phyloP scores from a whole-genome alignment of 2,797 vertebrate species.

The Craterocephalus amniculus region DNA sequence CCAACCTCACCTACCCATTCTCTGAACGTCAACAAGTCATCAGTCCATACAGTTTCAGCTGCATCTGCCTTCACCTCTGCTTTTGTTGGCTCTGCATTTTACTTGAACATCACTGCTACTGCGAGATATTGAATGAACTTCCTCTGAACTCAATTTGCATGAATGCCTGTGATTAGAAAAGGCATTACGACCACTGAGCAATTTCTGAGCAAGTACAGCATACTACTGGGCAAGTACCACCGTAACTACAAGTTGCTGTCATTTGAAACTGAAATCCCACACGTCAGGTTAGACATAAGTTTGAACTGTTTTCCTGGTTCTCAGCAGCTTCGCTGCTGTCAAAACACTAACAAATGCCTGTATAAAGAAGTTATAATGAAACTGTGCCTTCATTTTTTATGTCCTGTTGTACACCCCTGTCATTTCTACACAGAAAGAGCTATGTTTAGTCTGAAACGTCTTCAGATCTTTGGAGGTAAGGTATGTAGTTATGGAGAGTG shows the following conservation, averaged over 20 bases:
- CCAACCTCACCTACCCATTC: not conserved
- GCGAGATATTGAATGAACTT: constrained; percentile 52
- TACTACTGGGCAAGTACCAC: not conserved
- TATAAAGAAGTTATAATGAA: not conserved
- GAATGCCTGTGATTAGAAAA: constrained; percentile 44
- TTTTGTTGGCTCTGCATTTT: constrained; percentile 13
- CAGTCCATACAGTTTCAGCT: not conserved
- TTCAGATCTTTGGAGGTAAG: not conserved
- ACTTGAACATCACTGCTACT: constrained; percentile 22
- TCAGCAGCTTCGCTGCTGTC: not conserved
- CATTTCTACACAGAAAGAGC: not conserved
- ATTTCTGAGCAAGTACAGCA: constrained; percentile 35
- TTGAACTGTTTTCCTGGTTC: not conserved
- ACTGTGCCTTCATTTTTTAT: not conserved
- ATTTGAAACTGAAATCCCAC: not conserved
- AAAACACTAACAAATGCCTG: not conserved
- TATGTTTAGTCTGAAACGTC: not conserved
- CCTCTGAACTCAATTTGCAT: constrained; percentile 52
- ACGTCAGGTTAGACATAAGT: not conserved
- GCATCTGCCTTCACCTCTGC: constrained; percentile 11
- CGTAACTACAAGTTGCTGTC: not conserved
- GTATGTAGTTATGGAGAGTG: not conserved
- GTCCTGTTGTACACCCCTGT: not conserved
- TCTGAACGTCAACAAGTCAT: not conserved
- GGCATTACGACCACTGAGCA: constrained; percentile 16